phyloP scores from a whole-genome alignment of 2,888 invertebrate species.

The Epistrophe grossulariae region DNA sequence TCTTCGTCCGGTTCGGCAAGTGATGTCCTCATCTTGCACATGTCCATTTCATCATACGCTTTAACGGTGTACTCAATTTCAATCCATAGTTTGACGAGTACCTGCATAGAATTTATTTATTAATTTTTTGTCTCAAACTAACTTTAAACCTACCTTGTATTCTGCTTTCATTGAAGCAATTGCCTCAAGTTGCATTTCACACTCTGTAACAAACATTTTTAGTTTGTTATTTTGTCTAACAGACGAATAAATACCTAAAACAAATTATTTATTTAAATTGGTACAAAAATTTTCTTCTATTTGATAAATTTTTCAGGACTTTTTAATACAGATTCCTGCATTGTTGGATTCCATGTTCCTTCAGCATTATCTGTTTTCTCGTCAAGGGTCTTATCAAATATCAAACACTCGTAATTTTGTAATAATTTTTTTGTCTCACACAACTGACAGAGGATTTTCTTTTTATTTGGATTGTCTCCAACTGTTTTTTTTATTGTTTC shows the following conservation, averaged over 20 bases:
- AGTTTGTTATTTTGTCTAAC: conserved; percentile 23
- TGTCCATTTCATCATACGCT: conserved; percentile 89
- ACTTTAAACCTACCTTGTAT: conserved; percentile 84
- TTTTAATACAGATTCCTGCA: conserved; percentile 86
- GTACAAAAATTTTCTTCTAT: background rate
- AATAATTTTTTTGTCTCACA: conserved; percentile 84
- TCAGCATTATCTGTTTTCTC: conserved; percentile 84
- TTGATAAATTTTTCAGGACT: conserved; percentile 78
- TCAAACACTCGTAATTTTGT: conserved; percentile 85
- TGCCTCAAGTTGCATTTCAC: conserved; percentile 85
- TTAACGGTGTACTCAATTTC: conserved; percentile 84
- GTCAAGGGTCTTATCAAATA: conserved; percentile 85
- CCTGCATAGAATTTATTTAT: conserved; percentile 71
- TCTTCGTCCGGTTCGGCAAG: conserved; percentile 78
- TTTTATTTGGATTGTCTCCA: background rate
- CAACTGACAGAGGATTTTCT: conserved; percentile 81
- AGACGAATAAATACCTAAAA: conserved; percentile 37
- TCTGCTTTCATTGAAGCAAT: conserved; percentile 88
- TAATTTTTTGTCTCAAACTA: background rate
- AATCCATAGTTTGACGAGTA: conserved; percentile 82
- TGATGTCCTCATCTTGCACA: conserved; percentile 87
- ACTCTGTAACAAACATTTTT: conserved; percentile 83
- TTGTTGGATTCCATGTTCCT: conserved; percentile 87
- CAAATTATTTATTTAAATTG: background rate
- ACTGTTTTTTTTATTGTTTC: background rate